A percentile compares a stretch with the other conserved stretches of the same genome.
Evolutionary conservation across 1,140 invertebrate species (phyloP).

Genomic region (Drosophila sucinea): DNA sequence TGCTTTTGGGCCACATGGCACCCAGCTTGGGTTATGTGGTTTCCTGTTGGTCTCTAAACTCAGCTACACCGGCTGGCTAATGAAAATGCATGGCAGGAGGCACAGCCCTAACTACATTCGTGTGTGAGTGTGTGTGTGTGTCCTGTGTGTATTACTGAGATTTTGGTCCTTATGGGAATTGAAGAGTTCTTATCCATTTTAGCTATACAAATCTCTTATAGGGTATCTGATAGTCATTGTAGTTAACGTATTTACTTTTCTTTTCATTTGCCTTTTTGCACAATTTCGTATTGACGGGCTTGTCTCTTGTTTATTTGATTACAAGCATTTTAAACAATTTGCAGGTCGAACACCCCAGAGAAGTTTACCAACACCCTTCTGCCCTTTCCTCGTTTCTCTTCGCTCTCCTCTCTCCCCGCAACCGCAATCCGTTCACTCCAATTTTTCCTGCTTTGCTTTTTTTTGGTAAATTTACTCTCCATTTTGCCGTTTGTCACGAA

Average conservation of each 20-base stretch:
- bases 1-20: constrained; percentile 61
- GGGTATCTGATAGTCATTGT: neutral
- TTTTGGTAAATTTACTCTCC: constrained; percentile 12
- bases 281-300: constrained; percentile 48
- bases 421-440: too few species aligned
- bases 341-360: constrained; percentile 31
- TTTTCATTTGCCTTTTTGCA: neutral
- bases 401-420: neutral
- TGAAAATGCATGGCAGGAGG: constrained; percentile 53
- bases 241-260: neutral
- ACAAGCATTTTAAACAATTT: constrained; percentile 55
- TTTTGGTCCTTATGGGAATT: neutral
- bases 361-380: neutral
- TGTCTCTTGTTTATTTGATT: constrained; percentile 53
- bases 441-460: neutral
- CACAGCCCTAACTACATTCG: constrained; percentile 9
- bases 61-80: constrained; percentile 33
- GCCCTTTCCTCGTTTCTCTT: neutral
- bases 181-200: neutral
- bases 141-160: neutral
- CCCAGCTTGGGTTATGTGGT: constrained; percentile 35
- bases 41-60: constrained; percentile 10
- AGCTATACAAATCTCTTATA: neutral
- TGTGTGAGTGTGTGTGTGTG: constrained; percentile 8
- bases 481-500: constrained; percentile 52